A percentile compares a stretch with the other conserved stretches of the same genome.
Evolutionary conservation across 2,113 vertebrate species (phyloP).

Genomic region (Eulacestoma nigropectus): DNA sequence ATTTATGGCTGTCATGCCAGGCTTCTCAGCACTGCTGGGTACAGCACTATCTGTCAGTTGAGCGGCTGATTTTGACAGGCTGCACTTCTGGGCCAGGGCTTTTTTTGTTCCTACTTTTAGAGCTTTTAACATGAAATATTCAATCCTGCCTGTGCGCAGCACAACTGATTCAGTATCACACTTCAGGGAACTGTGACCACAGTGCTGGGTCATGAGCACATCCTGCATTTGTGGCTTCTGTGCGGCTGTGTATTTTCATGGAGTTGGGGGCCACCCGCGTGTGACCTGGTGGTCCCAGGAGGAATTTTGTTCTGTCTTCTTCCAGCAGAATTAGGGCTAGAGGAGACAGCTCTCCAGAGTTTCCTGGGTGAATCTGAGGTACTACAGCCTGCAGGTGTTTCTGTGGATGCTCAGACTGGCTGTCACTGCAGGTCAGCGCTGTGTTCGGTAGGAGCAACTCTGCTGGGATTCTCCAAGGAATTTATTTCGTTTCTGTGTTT

Average conservation of each 20-base stretch:
- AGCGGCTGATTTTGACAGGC: neutral
- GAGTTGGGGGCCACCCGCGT: fast-evolving
- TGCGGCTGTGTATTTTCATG: neutral
- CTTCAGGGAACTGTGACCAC: neutral
- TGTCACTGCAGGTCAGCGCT: neutral
- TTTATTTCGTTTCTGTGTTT: fast-evolving
- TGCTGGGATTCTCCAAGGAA: neutral
- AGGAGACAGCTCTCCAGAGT: neutral
- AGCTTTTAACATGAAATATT: neutral
- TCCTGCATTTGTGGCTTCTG: neutral
- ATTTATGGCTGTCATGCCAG: neutral
- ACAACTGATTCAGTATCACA: fast-evolving
- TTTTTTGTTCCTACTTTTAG: neutral
- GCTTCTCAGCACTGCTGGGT: neutral
- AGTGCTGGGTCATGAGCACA: neutral
- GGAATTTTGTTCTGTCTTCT: neutral
- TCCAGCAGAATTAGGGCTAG: neutral
- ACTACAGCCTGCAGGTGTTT: neutral
- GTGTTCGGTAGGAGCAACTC: neutral
- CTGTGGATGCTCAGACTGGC: neutral
- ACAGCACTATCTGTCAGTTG: neutral
- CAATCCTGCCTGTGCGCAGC: neutral
- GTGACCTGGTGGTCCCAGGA: neutral
- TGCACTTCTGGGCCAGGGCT: neutral
- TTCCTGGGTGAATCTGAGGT: neutral